These are phyloP conservation scores for Nyctalus aviator DNA, from an alignment of 2,797 vertebrate genomes.

Conservation along the genomic window DNA sequence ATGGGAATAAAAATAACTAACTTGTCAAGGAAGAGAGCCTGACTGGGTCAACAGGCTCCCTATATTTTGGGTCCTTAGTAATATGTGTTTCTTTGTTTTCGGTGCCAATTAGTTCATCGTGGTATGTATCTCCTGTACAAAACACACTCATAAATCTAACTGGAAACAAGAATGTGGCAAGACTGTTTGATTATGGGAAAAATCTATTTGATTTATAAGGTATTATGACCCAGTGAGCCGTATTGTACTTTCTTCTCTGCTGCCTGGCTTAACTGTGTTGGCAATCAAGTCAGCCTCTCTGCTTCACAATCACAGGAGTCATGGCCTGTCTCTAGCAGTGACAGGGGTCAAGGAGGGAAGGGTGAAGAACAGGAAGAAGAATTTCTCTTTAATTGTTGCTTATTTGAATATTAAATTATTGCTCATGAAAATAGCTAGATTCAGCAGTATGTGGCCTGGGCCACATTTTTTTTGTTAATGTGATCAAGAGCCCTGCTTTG, in stretches of 20 bases:
- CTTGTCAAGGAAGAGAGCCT: conserved; percentile 25
- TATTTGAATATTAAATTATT: conserved; percentile 79
- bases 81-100: conserved; percentile 73
- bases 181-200: conserved; percentile 60
- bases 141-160: conserved; percentile 65
- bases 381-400: conserved; percentile 62
- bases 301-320: conserved; percentile 58
- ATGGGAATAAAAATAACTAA: conserved; percentile 79
- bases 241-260: conserved; percentile 70
- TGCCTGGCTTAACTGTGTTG: conserved; percentile 67
- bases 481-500: conserved; percentile 35
- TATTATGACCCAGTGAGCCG: conserved; percentile 60
- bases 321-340: conserved; percentile 1
- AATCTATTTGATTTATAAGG: conserved; percentile 76
- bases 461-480: conserved; percentile 74
- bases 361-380: conserved; percentile 48
- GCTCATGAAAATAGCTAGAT: conserved; percentile 70
- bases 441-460: conserved; percentile 65
- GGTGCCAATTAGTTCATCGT: conserved; percentile 59
- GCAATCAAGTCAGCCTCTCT: neutral
- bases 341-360: conserved; percentile 43
- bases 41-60: conserved; percentile 64
- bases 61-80: conserved; percentile 76
- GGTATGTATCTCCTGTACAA: conserved; percentile 62
- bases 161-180: conserved; percentile 76